These are phyloP conservation scores for Natator depressus DNA, from an alignment of 2,113 vertebrate species.

Conservation along the genomic window DNA sequence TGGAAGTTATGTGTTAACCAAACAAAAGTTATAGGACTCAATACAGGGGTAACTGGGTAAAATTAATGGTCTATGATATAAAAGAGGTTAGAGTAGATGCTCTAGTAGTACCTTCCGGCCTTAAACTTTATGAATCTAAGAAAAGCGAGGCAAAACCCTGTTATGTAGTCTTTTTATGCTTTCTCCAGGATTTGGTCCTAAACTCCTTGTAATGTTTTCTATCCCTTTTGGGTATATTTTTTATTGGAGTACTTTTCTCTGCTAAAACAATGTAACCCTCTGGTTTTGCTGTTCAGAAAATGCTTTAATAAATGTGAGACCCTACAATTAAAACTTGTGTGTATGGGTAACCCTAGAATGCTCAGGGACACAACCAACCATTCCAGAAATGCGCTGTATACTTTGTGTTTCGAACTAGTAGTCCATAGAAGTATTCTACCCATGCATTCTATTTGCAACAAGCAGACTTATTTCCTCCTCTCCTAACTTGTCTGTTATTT, in stretches of 20 bases:
- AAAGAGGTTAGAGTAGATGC: not conserved
- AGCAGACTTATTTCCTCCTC: not conserved
- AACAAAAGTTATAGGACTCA: not conserved
- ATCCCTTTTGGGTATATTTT: not conserved
- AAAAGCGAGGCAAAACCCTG: not conserved
- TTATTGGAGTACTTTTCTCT: not conserved
- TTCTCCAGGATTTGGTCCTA: not conserved
- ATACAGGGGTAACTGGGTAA: not conserved
- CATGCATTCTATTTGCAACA: accelerated
- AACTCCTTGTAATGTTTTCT: not conserved
- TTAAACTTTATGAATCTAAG: not conserved
- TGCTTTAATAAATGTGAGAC: not conserved
- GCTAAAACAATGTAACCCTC: not conserved
- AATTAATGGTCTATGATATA: not conserved
- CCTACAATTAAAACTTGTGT: not conserved
- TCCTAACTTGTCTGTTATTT: not conserved
- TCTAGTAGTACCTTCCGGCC: not conserved
- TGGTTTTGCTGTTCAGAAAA: not conserved
- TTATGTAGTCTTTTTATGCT: not conserved
- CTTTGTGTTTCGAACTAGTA: not conserved
- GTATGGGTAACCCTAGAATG: not conserved
- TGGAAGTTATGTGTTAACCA: too few relatives aligned
- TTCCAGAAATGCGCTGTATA: not conserved
- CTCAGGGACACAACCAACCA: not conserved
- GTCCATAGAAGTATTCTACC: not conserved